Evolutionary conservation across 2,888 invertebrate species (phyloP).

Genomic region (Parapristionchus giblindavisi): DNA sequence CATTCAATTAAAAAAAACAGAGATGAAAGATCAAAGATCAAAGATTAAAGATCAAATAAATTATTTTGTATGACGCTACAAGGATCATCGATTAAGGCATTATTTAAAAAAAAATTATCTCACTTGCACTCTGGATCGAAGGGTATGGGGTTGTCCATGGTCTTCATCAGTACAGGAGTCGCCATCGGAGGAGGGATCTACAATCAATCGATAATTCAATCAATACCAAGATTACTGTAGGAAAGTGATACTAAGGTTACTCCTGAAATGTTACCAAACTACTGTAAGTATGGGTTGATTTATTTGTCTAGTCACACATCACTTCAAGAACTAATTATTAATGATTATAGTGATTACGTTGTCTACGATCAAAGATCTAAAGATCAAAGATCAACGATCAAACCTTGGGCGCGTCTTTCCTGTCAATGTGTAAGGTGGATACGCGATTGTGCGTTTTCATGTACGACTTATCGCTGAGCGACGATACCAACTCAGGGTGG

Average conservation of each 20-base stretch:
- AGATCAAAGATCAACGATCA: background rate
- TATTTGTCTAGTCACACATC: background rate
- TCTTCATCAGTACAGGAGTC: slow-evolving; percentile 17
- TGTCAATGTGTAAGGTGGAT: slow-evolving; percentile 33
- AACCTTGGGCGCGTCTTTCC: slow-evolving; percentile 16
- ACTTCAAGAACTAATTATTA: no score
- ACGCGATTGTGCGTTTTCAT: slow-evolving; percentile 32
- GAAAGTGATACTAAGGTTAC: background rate
- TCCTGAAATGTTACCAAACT: background rate
- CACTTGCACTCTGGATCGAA: slow-evolving; percentile 34
- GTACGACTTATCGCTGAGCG: slow-evolving; percentile 24
- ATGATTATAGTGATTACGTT: no score
- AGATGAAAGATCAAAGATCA: no score
- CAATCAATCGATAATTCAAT: background rate
- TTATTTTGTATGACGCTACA: background rate
- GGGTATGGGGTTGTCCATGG: slow-evolving; percentile 1
- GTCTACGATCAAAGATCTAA: background rate
- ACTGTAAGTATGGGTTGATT: background rate
- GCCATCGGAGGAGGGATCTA: slow-evolving; percentile 16
- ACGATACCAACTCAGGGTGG: slow-evolving; percentile 34
- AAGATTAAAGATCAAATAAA: no score
- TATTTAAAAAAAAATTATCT: background rate
- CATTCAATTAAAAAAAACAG: no score
- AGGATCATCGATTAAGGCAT: background rate
- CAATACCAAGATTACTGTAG: background rate